Evolutionary conservation across 2,888 invertebrate genomes (phyloP), one percentile per base, ranked within the genome.

Genomic region (Drosophila suboccidentalis): DNA sequence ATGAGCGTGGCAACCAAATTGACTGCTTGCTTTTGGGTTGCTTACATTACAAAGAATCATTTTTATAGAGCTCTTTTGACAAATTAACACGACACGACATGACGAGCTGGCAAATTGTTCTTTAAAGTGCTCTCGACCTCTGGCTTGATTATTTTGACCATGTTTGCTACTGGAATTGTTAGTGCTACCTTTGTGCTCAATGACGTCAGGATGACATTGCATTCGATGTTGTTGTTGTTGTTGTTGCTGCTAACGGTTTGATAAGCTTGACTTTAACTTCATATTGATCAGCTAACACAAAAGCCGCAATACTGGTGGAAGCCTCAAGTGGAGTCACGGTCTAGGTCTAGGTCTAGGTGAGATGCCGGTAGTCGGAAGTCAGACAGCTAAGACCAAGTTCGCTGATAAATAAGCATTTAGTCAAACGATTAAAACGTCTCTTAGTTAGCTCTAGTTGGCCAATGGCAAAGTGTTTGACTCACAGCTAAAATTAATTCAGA

Each of bases 261-360:
- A 39, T 74, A 69, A 74, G 34, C 32, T 75, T 58, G 46, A 19
- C 34, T 55, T 39, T 34, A 51, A 38, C 29, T 54, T 44, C 17
- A 17, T 17, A 17, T 60, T 57, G 32, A 34, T 32, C 29, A 36
- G 10, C 6, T 44, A 29, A 41, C 10, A 11, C 39, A 36, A 46
- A 51, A 70, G 53, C 63, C 61, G 34, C 59, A 17, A 11, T 49
- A 49, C 36, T 17, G 32, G 55, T 50, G 9, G 13, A 43, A 34
- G 43, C 55, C 58, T 50, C 46, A 39, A 13, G n/a, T 41, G 32
- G 15, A 34, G 57, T 38, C 86, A 82, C 66, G 87, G 87, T 77
- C 81, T 82, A 70, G 81, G 81, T 76, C 81, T 81, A 70, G 81
- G 81, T 86, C 88, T 87, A 80, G 78, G 69, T 67, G 29, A 38